phyloP scores from a whole-genome alignment of 2,888 invertebrate species.

The Alcis repandata region DNA sequence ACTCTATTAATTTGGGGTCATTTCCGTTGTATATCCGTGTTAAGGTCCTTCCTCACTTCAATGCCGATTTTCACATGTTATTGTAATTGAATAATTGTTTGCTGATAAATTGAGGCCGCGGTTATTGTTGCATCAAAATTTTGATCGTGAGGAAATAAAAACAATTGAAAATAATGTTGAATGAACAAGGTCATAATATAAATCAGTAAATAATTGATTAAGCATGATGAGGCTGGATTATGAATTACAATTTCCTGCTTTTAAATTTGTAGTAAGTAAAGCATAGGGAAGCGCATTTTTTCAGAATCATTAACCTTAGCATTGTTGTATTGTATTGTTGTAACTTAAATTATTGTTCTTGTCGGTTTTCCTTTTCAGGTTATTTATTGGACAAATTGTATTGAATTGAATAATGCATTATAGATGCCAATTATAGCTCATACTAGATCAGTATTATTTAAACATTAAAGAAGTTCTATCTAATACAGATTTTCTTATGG shows the following conservation, averaged over 20 bases:
- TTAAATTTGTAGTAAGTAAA: neutral
- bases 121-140: conserved; percentile 22
- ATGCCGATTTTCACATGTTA: conserved; percentile 55
- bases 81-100: conserved; percentile 44
- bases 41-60: conserved; percentile 63
- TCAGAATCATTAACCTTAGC: no score
- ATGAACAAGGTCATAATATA: neutral
- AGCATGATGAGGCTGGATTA: neutral
- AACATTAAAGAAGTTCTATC: no score
- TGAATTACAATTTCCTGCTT: neutral
- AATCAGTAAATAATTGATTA: neutral
- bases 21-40: conserved; percentile 61
- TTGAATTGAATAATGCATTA: no score
- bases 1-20: conserved; percentile 45
- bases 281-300: neutral
- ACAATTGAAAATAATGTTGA: conserved; percentile 9
- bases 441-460: no score
- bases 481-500: no score
- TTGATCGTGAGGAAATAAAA: conserved; percentile 8
- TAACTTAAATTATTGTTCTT: no score
- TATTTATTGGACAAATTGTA: no score
- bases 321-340: no score
- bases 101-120: conserved; percentile 46
- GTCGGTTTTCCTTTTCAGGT: no score
- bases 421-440: no score